Evolutionary conservation across 2,888 invertebrate species (phyloP), one percentile per base, ranked within the genome.

Genomic region (Tetramorium bicarinatum): DNA sequence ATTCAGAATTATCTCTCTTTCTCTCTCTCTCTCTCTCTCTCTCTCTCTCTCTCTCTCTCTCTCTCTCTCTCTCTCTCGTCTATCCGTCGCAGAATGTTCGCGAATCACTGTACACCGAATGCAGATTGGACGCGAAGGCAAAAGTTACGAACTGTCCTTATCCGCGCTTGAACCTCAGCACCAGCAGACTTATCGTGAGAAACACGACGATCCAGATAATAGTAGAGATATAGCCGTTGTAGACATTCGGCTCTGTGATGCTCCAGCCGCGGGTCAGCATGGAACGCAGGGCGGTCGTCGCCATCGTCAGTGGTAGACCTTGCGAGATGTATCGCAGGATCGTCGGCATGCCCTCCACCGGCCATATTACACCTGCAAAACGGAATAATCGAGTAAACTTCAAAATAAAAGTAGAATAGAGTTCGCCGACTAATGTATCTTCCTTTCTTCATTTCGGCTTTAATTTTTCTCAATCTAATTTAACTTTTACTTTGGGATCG

Each of bases 311-410:
- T 0, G 99, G 99, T 74, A 99, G 96, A 91, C 97, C 97, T 66
- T 97, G 96, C 1, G 98, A 97, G 76, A 99, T 96, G 95, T 98
- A 98, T 90, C 97, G 96, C 49, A 99, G 95, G 83, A 97, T 96
- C 91, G 97, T 96, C 2, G 99, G 99, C 98, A 99, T 99, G 82
- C 98, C 98, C 95, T 99, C 98, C 86, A 99, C 97, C 83, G 99
- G 99, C 99, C 99, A 99, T 93, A 99, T 98, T 56, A 99, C 99
- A 81, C 99, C 99, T 96, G 92, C 1, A 93, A 94, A 52, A 21
- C 13, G 8, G 4, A 7, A 38, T 34, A 13, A 25, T 47, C 13
- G 15, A 41, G 18, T 54, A 47, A 64, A 21, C 34, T 1, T n/a
- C 0, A 8, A 34, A 0, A 0, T 47, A 9, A 34, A 34, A n/a